Base-by-base conservation (phyloP, 1,140 invertebrate genomes). In the Arion vulgaris region DNA sequence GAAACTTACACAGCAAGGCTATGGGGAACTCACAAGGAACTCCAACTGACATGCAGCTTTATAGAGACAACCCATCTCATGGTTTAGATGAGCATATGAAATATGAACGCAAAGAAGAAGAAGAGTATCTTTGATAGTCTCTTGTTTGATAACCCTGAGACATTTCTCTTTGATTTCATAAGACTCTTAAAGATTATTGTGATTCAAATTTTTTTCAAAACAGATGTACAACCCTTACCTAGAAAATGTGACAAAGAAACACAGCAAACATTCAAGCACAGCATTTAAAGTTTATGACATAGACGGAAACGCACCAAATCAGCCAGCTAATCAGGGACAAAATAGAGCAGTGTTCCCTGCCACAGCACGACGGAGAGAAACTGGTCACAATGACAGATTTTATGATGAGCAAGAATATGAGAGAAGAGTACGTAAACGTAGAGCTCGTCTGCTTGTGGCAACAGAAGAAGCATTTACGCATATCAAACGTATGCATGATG, bases 361-460 rank as follows among this genome's bases (percentile, higher is more conserved):
- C n/a, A 86, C 88, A 38, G 86, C 87, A 13, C 34, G 91, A 32
- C 94, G 96, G 36, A 94, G 97, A 88, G 96, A 96, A 86, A 95
- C 95, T 9, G 96, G 96, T 87, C 98, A 99, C 92, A 99, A 99
- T 92, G 98, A 99, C 80, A 62, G 90, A 28, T 99, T 99, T 91
- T 98, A 99, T 91, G 98, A 99, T 92, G 98, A 99, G 92, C 96
- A 98, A 89, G 98, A 99, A 92, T 98, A 98, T 90, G 98, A 98
- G 86, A 93, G 97, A 72, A 93, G 98, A 71, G 97, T 99, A 28
- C 94, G 96, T 80, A 99, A 99, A 91, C 93, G 98, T 0, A 94
- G 95, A 87, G 97, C 97, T 2, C 93, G 98, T 32, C 93, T 99
- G 0, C 94, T 98, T 26, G 96, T 96, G 15, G 97, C 98, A 0